Percentiles rank a stretch among this genome's conserved stretches.
Conservation (phyloP, 1,140 invertebrate genomes). For the Campoletis sonorensis region DNA sequence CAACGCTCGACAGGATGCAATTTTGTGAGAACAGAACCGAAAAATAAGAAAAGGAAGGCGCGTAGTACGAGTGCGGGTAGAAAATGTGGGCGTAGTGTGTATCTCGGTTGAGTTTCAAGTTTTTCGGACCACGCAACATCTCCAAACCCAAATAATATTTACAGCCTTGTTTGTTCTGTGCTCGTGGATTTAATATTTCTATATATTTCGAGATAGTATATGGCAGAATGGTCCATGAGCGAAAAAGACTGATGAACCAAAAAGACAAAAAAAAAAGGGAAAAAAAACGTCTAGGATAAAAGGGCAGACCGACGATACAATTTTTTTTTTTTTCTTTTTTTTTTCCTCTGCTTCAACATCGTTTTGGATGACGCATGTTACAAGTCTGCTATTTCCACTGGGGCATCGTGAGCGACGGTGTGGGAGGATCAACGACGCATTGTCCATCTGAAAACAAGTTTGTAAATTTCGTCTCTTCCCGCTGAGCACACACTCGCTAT, state of each 20-base stretch:
- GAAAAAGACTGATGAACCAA: not conserved
- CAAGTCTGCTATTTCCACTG: slow-evolving; percentile 12
- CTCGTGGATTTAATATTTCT: too few relatives aligned
- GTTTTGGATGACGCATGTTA: slow-evolving; percentile 33
- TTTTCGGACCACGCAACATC: slow-evolving; percentile 29
- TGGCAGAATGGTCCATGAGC: not conserved
- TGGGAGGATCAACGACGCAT: slow-evolving; percentile 59
- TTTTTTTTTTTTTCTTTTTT: slow-evolving; percentile 41
- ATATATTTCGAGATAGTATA: not conserved
- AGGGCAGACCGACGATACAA: not conserved
- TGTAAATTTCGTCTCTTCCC: slow-evolving; percentile 36
- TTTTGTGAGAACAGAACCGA: not conserved
- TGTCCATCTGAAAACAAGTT: slow-evolving; percentile 49
- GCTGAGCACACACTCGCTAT: not conserved
- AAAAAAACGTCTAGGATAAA: not conserved
- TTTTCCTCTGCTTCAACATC: slow-evolving; percentile 32
- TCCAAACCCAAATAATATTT: not conserved
- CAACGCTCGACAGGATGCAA: not conserved
- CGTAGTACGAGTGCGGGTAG: not conserved
- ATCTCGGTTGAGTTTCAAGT: slow-evolving; percentile 13
- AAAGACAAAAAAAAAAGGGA: too few relatives aligned
- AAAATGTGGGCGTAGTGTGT: slow-evolving; percentile 6
- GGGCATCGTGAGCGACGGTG: slow-evolving; percentile 28
- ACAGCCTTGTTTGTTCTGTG: not conserved
- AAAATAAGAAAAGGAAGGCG: not conserved